Percentiles rank a stretch among this genome's conserved stretches.
These are phyloP conservation scores for Phortica magna DNA, from an alignment of 2,888 invertebrate species.

Conservation along the genomic window DNA sequence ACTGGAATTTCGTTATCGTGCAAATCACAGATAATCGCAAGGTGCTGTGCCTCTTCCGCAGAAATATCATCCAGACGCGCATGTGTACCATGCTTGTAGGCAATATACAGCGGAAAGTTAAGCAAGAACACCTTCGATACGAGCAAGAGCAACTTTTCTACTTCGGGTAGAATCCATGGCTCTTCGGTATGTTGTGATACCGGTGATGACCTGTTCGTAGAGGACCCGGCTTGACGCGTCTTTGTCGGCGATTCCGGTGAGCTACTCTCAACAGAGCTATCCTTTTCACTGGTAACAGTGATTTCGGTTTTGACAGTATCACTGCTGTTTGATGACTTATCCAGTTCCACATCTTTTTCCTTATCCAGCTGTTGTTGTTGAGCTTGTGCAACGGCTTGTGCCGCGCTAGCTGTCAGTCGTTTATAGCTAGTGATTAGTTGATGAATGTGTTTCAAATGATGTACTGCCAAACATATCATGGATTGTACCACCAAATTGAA, in stretches of 20 bases:
- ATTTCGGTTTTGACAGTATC: constrained; percentile 7
- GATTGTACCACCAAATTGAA: constrained; percentile 94
- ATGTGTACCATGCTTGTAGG: constrained; percentile 90
- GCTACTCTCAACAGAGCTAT: background rate
- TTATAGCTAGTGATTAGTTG: constrained; percentile 80
- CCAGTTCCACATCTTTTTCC: constrained; percentile 33
- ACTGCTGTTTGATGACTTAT: constrained; percentile 17
- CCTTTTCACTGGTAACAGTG: constrained; percentile 2
- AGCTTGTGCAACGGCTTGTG: constrained; percentile 62
- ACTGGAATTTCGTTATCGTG: constrained; percentile 96
- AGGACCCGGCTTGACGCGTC: background rate
- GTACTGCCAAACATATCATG: constrained; percentile 89
- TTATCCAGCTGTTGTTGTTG: constrained; percentile 38
- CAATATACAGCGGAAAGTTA: constrained; percentile 93
- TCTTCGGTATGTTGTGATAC: constrained; percentile 74
- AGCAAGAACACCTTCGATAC: constrained; percentile 92
- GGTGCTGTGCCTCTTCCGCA: constrained; percentile 86
- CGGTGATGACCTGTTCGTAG: constrained; percentile 42
- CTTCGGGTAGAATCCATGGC: constrained; percentile 88
- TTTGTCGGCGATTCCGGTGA: constrained; percentile 20
- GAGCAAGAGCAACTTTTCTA: constrained; percentile 92
- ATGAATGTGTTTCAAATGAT: constrained; percentile 87
- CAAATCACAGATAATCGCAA: constrained; percentile 86
- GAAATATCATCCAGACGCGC: constrained; percentile 89
- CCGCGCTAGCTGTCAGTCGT: constrained; percentile 70